Evolutionary conservation across 1,140 invertebrate species (phyloP), one percentile per base, ranked within the genome.

Genomic region (Zeugodacus cucurbitae): DNA sequence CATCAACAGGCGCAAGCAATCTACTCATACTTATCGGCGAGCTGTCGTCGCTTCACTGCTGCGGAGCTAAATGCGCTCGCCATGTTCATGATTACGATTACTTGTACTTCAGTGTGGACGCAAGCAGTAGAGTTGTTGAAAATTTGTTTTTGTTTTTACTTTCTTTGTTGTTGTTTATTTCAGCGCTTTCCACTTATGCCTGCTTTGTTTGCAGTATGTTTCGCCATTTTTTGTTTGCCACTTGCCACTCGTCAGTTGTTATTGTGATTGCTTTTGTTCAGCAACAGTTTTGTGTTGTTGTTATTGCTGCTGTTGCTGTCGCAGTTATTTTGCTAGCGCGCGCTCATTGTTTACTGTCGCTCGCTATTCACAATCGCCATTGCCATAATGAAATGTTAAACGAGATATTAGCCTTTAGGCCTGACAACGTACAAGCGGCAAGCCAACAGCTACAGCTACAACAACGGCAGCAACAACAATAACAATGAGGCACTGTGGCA

Each of bases 401-500:
- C 91, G 90, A 92, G 91, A 92, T 92, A 92, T 92, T 92, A 92
- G 91, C 89, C 89, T 59, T 59, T 87, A 87, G 88, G 90, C 88
- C 34, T 64, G 87, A 87, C 86, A 86, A 44, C 41, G 44, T 58
- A 62, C 86, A 90, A 94, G 14, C 91, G 82, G 34, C 87, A 87
- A 82, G 88, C 59, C 67, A 89, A 44, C 58, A 87, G 44, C 70
- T 64, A 87, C 87, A 90, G 29, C 89, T 1, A 91, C 22, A 90
- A 57, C 93, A 94, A 89, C 93, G 93, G 89, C 90, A 74, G 91
- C 90, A 54, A 14, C 86, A 3, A 90, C 91, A 14, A 94, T 94
- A 64, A 86, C n/a, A n/a, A n/a, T n/a, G n/a, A 48, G 44, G 44
- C n/a, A n/a, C n/a, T n/a, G 7, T 29, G 29, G 14, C 41, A 32